Evolutionary conservation across 2,888 invertebrate genomes (phyloP).

Genomic region (Lacanobia wlatinum): DNA sequence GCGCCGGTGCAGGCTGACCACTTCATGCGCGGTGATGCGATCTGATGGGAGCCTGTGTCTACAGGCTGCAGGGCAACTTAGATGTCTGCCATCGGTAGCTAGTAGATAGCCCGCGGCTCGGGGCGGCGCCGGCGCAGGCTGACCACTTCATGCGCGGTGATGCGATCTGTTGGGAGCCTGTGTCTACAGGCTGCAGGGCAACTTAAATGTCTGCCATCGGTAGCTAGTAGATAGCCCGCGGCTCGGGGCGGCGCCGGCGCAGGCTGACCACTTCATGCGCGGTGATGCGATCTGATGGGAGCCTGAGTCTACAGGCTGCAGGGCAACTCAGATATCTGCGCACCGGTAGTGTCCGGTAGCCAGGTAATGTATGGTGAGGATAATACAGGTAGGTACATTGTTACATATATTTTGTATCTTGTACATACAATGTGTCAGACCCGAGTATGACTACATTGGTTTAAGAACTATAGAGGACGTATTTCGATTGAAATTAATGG

Average conservation of each 20-base stretch:
- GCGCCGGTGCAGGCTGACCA: background rate
- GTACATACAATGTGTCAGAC: background rate
- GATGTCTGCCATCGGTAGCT: background rate
- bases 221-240: conserved; percentile 6
- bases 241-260: conserved; percentile 16
- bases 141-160: conserved; percentile 14
- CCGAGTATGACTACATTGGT: background rate
- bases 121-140: conserved; percentile 7
- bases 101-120: conserved; percentile 2
- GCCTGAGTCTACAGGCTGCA: conserved; percentile 22
- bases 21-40: conserved; percentile 20
- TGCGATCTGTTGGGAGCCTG: conserved; percentile 21
- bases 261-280: background rate
- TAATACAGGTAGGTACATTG: too few species aligned
- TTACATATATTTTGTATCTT: background rate
- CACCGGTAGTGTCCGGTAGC: too few species aligned
- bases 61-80: background rate
- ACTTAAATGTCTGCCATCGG: background rate
- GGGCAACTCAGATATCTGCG: conserved; percentile 3
- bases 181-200: conserved; percentile 26
- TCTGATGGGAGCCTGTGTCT: conserved; percentile 15
- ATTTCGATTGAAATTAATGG: background rate
- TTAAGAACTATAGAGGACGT: background rate
- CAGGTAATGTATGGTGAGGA: too few species aligned
- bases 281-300: conserved; percentile 21